Evolutionary conservation across 2,113 vertebrate species (phyloP), one percentile per base, ranked within the genome.

Genomic region (Trematocara macrostoma): DNA sequence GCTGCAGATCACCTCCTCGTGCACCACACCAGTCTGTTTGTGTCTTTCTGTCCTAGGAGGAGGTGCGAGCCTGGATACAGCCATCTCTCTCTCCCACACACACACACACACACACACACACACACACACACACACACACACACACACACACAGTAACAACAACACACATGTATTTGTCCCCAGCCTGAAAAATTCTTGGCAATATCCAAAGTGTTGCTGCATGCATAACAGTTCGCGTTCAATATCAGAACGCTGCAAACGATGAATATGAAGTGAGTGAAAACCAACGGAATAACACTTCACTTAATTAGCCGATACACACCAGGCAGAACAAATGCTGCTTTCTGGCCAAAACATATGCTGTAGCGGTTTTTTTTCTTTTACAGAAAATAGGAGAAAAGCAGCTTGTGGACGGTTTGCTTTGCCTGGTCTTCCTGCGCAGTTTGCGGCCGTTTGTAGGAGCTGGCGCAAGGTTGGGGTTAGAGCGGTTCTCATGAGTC

Each of bases 251-350:
- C 84, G 89, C 93, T 92, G 92, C 93, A 94, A 95, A 94, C 81
- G 88, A 94, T 91, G 94, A 96, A 95, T 95, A 95, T 94, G 92
- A 96, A 95, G 93, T 95, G 92, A 95, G 93, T 91, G 93, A 91
- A 94, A 96, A 93, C 78, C 91, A 93, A 86, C 96, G 92, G 95
- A 96, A 95, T 94, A 96, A 95, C 96, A 96, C 94, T 93, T 96
- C 84, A 84, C 89, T 94, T 96, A 95, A 96, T 96, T 95, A 96
- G 93, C 81, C 91, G 78, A 90, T 84, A 90, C 92, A 90, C 88
- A 92, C 92, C 88, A 94, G 91, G 88, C 94, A 90, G 92, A 93
- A 95, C 94, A 95, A 96, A 95, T 95, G 92, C 82, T 95, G 92
- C 92, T 90, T 92, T 88, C 83, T 11, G 78, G 88, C 84, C 88